Conservation (phyloP, 2,113 vertebrate genomes). For the Pterocles burchelli region DNA sequence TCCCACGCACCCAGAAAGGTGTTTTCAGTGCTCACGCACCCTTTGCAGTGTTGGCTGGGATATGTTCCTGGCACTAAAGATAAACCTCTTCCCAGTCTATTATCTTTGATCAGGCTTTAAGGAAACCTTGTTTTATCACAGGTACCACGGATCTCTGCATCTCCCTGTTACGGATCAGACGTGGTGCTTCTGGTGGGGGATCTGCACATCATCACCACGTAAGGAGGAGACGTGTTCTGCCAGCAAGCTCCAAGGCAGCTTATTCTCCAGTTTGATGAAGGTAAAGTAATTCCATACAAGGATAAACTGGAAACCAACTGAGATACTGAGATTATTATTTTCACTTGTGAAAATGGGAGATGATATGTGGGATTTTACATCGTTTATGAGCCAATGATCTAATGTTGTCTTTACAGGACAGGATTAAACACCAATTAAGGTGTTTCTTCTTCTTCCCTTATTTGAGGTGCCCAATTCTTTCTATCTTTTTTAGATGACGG, state of each 20-base stretch:
- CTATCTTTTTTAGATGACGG: background rate
- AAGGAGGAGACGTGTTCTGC: background rate
- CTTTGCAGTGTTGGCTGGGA: background rate
- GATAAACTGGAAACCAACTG: background rate
- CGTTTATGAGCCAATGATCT: background rate
- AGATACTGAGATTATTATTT: background rate
- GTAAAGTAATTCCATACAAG: background rate
- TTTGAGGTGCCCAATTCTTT: background rate
- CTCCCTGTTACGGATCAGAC: background rate
- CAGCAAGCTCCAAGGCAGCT: rapidly evolving
- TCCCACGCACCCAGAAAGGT: rapidly evolving
- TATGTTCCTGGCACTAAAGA: background rate
- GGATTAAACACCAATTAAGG: background rate
- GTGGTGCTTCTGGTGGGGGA: background rate
- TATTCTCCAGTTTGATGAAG: background rate
- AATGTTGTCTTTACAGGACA: background rate
- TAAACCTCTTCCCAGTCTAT: background rate
- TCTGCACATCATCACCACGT: background rate
- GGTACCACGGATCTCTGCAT: rapidly evolving
- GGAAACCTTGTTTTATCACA: background rate
- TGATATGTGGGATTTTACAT: background rate
- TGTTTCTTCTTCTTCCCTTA: background rate
- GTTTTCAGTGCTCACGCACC: background rate
- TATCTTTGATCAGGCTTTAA: background rate
- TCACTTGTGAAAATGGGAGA: background rate